Evolutionary conservation across 1,140 invertebrate genomes (phyloP), one percentile per base, ranked within the genome.

Genomic region (Anastrepha obliqua): DNA sequence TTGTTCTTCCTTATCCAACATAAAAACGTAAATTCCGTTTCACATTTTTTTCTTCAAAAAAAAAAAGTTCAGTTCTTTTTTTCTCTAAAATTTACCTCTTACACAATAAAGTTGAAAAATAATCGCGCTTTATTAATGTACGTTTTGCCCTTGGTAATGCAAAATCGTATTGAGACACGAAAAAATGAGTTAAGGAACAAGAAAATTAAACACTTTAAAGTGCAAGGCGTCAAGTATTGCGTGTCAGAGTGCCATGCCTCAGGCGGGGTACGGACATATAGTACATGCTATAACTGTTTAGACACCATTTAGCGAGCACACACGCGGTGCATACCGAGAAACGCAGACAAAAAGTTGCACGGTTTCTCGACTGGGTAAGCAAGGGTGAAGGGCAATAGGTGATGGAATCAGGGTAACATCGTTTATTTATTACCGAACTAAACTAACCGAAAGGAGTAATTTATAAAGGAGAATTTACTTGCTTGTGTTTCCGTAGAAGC

Each of bases 141-240:
- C 74, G 20, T 20, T 81, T 51, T 81, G 74, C 74, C 74, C 74
- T 81, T 81, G 74, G 47, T 29, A 55, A 81, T 81, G 74, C 74
- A n/a, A 81, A 81, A 55, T 81, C 74, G 47, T 81, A 20, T 81
- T 55, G 44, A 81, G 74, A 51, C 74, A 81, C 74, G 7, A 11
- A 51, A 81, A 81, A 55, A 81, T 29, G 47, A 81, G 47, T 81
- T 55, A 42, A 55, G 47, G 47, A 55, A 81, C 74, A 29, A 29
- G 74, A 55, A 81, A 58, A 55, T 81, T 81, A 81, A 81, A 81
- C 74, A 81, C 47, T 81, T 81, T 81, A 55, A 81, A 51, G 74
- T 55, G 47, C n/a, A 55, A 58, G 17, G n/a, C 44, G 47, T 58
- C 47, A 47, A n/a, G 15, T 42, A 81, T 81, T 51, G 74, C 74